Evolutionary conservation across 2,888 invertebrate species (phyloP).

Genomic region (Amblyteles armatorius): DNA sequence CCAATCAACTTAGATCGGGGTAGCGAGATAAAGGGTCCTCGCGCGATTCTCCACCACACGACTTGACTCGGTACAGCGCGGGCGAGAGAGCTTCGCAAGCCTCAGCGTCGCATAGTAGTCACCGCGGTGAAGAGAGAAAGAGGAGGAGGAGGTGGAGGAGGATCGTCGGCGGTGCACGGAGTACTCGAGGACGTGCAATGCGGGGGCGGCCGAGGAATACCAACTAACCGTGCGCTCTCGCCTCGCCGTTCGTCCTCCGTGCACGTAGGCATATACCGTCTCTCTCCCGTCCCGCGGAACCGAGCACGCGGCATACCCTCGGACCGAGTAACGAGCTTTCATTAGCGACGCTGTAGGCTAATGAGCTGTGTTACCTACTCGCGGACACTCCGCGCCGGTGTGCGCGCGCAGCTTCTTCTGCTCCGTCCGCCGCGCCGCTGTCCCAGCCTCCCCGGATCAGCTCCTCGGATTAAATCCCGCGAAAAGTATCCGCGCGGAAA

Average conservation of each 20-base stretch:
- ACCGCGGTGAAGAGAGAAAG: slow-evolving; percentile 13
- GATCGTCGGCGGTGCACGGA: slow-evolving; percentile 32
- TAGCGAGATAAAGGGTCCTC: slow-evolving; percentile 78
- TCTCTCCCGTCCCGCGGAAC: slow-evolving; percentile 21
- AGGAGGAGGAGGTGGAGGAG: no score
- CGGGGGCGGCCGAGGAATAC: slow-evolving; percentile 66
- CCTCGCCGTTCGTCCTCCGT: slow-evolving; percentile 25
- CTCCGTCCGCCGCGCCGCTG: slow-evolving; percentile 20
- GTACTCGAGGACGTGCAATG: slow-evolving; percentile 53
- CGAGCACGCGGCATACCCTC: slow-evolving; percentile 52
- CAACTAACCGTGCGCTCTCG: slow-evolving; percentile 61
- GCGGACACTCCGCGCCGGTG: slow-evolving; percentile 48
- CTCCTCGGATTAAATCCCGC: background rate
- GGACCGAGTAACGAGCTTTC: slow-evolving; percentile 83
- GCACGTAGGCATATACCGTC: slow-evolving; percentile 30
- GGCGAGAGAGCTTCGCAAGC: slow-evolving; percentile 33
- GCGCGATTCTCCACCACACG: slow-evolving; percentile 64
- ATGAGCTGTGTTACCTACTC: slow-evolving; percentile 81
- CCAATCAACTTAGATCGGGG: slow-evolving; percentile 83
- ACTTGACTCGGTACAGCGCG: slow-evolving; percentile 30
- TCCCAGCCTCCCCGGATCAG: background rate
- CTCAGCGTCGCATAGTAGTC: slow-evolving; percentile 54
- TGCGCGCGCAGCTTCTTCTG: slow-evolving; percentile 24
- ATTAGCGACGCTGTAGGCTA: slow-evolving; percentile 84
- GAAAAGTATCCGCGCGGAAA: background rate